Conservation (phyloP, 2,888 invertebrate species). For the Caenorhabditis doughertyi region DNA sequence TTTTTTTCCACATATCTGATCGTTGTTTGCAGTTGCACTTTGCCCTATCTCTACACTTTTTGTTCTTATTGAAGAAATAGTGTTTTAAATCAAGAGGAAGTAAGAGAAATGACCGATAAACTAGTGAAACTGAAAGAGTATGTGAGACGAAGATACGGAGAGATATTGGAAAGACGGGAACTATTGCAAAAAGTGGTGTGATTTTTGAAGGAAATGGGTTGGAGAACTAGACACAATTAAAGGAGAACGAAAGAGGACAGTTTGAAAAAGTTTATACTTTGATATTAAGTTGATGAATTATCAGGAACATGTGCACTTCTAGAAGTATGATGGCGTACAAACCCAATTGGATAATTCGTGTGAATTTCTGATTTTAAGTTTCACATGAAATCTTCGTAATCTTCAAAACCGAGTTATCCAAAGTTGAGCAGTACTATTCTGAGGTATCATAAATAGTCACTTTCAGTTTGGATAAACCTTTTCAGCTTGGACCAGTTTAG, state of each 20-base stretch:
- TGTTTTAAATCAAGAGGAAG: slow-evolving; percentile 13
- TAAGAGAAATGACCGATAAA: slow-evolving; percentile 37
- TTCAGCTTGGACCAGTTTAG: too few species aligned
- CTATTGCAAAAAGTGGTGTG: slow-evolving; percentile 52
- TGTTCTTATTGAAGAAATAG: slow-evolving; percentile 19
- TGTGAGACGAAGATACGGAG: slow-evolving; percentile 11
- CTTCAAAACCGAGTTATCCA: too few species aligned
- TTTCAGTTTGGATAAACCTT: too few species aligned
- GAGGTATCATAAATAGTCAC: too few species aligned
- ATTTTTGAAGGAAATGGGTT: slow-evolving; percentile 38
- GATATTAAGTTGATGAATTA: not conserved
- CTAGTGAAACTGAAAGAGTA: not conserved
- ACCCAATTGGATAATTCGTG: too few species aligned
- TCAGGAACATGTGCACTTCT: too few species aligned
- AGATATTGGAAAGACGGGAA: not conserved
- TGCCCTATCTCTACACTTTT: slow-evolving; percentile 37
- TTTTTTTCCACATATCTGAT: not conserved
- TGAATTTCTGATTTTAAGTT: too few species aligned
- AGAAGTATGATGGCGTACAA: not conserved
- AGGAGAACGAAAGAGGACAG: not conserved
- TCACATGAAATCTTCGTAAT: too few species aligned
- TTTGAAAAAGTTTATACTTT: slow-evolving; percentile 5
- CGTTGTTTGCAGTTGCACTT: slow-evolving; percentile 20
- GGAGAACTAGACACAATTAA: slow-evolving; percentile 7
- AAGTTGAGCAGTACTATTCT: too few species aligned